A percentile compares a stretch with the other conserved stretches of the same genome.
phyloP scores from a whole-genome alignment of 2,888 invertebrate genomes.

The Cephus pygmeus region DNA sequence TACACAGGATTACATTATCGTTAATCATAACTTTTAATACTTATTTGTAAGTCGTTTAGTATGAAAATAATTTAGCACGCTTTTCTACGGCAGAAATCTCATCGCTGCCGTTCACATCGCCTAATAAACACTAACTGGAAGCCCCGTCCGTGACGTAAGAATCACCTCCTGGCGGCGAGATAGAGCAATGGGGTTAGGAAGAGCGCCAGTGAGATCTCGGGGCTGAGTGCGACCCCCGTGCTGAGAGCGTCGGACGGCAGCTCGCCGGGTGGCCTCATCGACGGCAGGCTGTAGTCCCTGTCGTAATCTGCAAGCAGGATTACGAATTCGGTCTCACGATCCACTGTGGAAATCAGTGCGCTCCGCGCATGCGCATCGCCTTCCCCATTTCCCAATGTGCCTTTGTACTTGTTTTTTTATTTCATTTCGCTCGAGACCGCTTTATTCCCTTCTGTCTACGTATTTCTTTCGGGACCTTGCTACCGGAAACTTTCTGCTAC shows the following conservation, averaged over 20 bases:
- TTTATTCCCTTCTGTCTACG: constrained; percentile 21
- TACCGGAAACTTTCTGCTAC: neutral
- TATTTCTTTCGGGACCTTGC: constrained; percentile 4
- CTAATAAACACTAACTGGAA: constrained; percentile 59
- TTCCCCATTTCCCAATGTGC: neutral
- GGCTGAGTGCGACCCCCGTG: constrained; percentile 33
- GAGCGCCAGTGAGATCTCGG: constrained; percentile 42
- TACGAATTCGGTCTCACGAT: constrained; percentile 24
- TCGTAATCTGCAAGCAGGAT: constrained; percentile 56
- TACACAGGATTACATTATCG: neutral
- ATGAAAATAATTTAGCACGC: constrained; percentile 59
- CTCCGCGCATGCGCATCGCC: neutral
- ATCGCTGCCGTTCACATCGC: constrained; percentile 25
- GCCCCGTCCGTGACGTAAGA: constrained; percentile 52
- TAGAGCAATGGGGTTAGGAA: constrained; percentile 48
- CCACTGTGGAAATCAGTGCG: constrained; percentile 32
- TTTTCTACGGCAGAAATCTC: constrained; percentile 24
- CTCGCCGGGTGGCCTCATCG: constrained; percentile 53
- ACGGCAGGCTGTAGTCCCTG: constrained; percentile 48
- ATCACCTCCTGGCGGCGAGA: constrained; percentile 57
- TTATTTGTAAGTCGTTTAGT: constrained; percentile 50
- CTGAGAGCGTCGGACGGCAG: constrained; percentile 42
- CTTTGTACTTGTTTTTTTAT: constrained; percentile 16
- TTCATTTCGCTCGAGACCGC: constrained; percentile 24
- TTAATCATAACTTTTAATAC: constrained; percentile 23